These are phyloP conservation scores for Orchestes rusci DNA, from an alignment of 2,888 invertebrate genomes.

Conservation along the genomic window DNA sequence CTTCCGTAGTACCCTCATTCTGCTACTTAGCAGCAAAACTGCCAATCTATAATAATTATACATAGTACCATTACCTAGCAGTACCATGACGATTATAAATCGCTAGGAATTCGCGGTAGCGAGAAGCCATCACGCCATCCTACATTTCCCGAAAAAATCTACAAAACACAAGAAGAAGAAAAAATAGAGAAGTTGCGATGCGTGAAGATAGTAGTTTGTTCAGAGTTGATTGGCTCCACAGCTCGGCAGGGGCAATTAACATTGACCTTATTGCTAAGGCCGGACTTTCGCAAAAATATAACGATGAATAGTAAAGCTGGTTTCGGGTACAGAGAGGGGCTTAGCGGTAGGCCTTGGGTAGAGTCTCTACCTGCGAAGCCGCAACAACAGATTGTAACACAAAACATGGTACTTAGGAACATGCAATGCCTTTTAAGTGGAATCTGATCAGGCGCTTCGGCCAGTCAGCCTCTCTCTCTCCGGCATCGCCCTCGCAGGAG, in stretches of 20 bases:
- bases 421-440: no score
- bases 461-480: constrained; percentile 21
- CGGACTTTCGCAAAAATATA: constrained; percentile 43
- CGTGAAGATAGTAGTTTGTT: constrained; percentile 28
- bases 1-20: no score
- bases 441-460: no score
- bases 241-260: constrained; percentile 34
- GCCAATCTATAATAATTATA: no score
- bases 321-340: constrained; percentile 49
- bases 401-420: no score
- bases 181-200: constrained; percentile 23
- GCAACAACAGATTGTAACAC: background rate
- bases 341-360: constrained; percentile 17
- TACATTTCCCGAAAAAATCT: constrained; percentile 14
- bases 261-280: constrained; percentile 37
- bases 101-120: no score
- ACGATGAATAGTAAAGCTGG: constrained; percentile 33
- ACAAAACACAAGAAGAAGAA: constrained; percentile 12
- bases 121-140: constrained; percentile 15
- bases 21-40: no score
- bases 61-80: no score
- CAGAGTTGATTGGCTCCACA: constrained; percentile 29
- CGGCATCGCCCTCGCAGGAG: constrained; percentile 30
- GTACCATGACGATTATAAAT: no score
- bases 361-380: constrained; percentile 11